Base-by-base conservation (phyloP, 2,888 invertebrate genomes). In the Keiferia lycopersicella region DNA sequence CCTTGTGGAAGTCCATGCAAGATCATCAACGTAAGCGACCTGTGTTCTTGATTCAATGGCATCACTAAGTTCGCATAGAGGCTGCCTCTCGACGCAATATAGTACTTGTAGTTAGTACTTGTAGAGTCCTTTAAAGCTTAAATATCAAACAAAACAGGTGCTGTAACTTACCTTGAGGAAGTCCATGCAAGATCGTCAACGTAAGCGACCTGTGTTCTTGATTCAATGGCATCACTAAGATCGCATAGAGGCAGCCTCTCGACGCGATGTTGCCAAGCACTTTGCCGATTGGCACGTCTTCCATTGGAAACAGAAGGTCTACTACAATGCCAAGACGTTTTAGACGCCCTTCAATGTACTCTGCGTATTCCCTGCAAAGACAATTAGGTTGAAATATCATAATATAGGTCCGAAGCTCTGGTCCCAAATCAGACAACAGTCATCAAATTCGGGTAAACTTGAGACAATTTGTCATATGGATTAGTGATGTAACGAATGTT, bases 1-100 rank as follows among this genome's bases (percentile, higher is more conserved):
- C 97, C 97, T 94, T 97, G 96, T 0, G 98, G 97, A 70, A 97
- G 88, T 20, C 98, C 98, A 86, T 98, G 97, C 18, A 98, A 89
- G 70, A 98, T 96, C 71, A 97, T 98, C 14, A 98, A 92, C 0
- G 98, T 98, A 59, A 98, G 90, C 68, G 98, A 98, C 73, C 95
- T 94, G 73, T 97, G 95, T 70, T 96, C 95, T 80, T 97, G 96
- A 81, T 98, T 98, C 76, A 95, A 95, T 0, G 95, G 95, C 84
- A 95, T 96, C 0, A 98, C 94, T 16, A 98, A 93, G 68, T 98
- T 95, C 0, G 98, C 98, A 86, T 97, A 98, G 1, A 98, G 93
- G 71, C 97, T 96, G 8, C 97, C 97, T n/a, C 97, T 93, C 6
- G 96, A 95, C 0, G 97, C 95, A 65, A 98, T 96, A 10, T 34